phyloP scores from a whole-genome alignment of 1,140 invertebrate genomes.

The Sitobion miscanthi region DNA sequence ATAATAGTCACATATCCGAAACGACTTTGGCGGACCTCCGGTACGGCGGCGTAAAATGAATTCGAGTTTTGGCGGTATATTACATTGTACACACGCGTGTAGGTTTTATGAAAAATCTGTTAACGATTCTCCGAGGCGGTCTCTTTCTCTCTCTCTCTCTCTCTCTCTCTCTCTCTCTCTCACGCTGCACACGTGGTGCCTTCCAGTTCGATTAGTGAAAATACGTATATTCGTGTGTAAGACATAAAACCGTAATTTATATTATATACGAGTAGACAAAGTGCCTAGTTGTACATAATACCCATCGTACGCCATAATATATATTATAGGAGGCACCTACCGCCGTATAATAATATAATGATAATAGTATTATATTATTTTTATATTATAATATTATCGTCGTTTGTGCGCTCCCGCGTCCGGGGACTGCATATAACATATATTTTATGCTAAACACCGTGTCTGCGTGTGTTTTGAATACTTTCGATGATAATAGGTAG shows the following conservation, averaged over 20 bases:
- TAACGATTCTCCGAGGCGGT: background rate
- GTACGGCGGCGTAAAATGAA: background rate
- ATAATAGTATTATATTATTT: constrained; percentile 13
- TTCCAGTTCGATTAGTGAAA: constrained; percentile 3
- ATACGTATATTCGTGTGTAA: background rate
- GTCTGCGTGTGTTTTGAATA: background rate
- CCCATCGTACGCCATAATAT: background rate
- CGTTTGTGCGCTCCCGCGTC: background rate
- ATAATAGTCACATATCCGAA: background rate
- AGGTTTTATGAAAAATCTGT: constrained; percentile 12
- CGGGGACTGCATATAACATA: background rate
- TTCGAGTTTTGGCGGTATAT: background rate
- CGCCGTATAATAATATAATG: background rate
- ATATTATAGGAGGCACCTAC: background rate
- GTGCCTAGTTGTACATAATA: background rate
- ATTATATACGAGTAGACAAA: background rate
- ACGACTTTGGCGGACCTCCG: background rate
- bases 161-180: no score
- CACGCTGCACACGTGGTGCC: background rate
- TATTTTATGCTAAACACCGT: background rate
- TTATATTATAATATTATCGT: background rate
- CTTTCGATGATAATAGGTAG: no score
- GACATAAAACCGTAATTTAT: constrained; percentile 4
- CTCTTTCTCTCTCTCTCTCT: background rate
- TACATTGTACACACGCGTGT: background rate